Percentiles rank a stretch among this genome's conserved stretches.
These are phyloP conservation scores for Chaenogobius annularis DNA, from an alignment of 2,113 vertebrate species.

Conservation along the genomic window DNA sequence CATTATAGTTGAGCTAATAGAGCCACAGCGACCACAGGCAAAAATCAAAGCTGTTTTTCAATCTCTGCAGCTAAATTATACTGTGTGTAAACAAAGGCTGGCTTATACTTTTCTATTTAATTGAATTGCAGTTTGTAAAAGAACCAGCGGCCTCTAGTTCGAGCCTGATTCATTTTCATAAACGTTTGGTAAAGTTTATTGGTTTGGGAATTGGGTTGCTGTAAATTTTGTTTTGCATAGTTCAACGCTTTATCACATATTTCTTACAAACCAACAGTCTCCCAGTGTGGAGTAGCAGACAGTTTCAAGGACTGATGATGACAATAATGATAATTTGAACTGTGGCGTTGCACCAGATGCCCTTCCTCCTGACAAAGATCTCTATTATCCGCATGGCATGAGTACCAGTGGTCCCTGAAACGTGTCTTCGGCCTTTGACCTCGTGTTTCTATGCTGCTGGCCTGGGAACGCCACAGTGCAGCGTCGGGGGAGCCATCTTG, in stretches of 20 bases:
- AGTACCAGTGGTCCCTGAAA: too few species aligned
- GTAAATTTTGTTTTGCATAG: background rate
- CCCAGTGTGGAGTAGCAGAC: background rate
- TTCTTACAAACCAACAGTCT: background rate
- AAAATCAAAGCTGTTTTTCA: conserved; percentile 27
- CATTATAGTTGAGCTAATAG: conserved; percentile 17
- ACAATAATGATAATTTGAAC: background rate
- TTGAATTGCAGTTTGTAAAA: conserved; percentile 2
- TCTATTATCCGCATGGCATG: too few species aligned
- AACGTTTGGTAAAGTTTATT: conserved; percentile 2
- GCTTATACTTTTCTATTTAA: conserved; percentile 1
- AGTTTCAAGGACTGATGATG: too few species aligned
- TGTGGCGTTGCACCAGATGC: background rate
- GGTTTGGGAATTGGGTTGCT: background rate
- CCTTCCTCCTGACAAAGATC: background rate
- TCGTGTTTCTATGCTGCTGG: background rate
- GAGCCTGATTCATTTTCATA: background rate
- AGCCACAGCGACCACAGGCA: conserved; percentile 42
- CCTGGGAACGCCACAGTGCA: too few species aligned
- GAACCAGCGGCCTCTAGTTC: background rate
- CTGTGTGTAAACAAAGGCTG: conserved; percentile 6
- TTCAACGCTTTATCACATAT: background rate
- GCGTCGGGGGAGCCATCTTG: too few species aligned
- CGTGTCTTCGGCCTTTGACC: background rate
- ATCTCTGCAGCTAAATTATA: conserved; percentile 7